A percentile compares a stretch with the other conserved stretches of the same genome.
These are phyloP conservation scores for Amblyteles armatorius DNA, from an alignment of 2,888 invertebrate genomes.

Conservation along the genomic window DNA sequence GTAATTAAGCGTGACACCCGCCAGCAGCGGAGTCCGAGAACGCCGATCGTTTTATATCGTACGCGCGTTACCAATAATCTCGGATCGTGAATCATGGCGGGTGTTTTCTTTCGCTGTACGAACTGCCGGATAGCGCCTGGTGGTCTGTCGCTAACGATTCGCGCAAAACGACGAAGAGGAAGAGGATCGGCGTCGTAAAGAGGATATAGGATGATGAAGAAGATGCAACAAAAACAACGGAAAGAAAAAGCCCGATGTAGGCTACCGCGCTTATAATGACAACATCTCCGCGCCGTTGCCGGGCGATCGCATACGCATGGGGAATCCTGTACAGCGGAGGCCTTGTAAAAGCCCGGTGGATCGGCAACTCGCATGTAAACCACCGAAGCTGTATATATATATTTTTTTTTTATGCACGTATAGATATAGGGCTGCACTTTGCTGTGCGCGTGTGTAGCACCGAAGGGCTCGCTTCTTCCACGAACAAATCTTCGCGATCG, in stretches of 20 bases:
- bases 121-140: not conserved
- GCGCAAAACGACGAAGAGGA: conserved; percentile 43
- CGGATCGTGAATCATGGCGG: conserved; percentile 56
- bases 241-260: conserved; percentile 38
- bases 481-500: conserved; percentile 60
- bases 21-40: conserved; percentile 8
- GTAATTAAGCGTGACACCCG: conserved; percentile 61
- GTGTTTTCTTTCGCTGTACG: not conserved
- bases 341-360: conserved; percentile 60
- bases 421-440: not conserved
- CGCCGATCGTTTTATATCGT: conserved; percentile 8
- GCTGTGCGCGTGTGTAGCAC: conserved; percentile 6
- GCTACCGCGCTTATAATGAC: conserved; percentile 75
- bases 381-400: not conserved
- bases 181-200: conserved; percentile 22
- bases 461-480: conserved; percentile 39
- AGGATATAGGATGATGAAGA: not conserved
- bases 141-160: conserved; percentile 39
- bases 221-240: conserved; percentile 28
- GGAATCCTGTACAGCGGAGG: conserved; percentile 68
- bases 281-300: conserved; percentile 76
- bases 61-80: conserved; percentile 45
- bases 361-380: not conserved
- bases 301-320: conserved; percentile 68
- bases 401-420: conserved; percentile 6